Percentiles rank a stretch among this genome's conserved stretches.
These are phyloP conservation scores for Podargus strigoides DNA, from an alignment of 2,797 vertebrate species.

Conservation along the genomic window DNA sequence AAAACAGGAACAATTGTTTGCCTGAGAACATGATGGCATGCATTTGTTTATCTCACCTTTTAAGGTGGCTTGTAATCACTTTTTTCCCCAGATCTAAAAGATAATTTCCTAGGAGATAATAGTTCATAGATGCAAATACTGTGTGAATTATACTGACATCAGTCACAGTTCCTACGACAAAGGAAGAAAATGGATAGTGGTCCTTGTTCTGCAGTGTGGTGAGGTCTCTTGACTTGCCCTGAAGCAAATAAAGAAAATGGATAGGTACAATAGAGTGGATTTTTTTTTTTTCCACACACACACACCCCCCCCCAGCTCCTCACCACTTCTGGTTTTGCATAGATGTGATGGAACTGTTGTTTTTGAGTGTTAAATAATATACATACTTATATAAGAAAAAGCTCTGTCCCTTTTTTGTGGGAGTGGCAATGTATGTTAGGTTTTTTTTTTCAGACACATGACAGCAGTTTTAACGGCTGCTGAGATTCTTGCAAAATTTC, in stretches of 20 bases:
- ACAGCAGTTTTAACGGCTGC: background rate
- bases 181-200: background rate
- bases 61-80: background rate
- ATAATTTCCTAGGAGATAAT: background rate
- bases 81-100: background rate
- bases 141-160: background rate
- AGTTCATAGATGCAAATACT: slow-evolving; percentile 7
- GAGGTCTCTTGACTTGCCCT: slow-evolving; percentile 8
- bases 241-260: slow-evolving; percentile 1
- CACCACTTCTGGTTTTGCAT: background rate
- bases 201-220: background rate
- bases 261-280: background rate
- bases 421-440: background rate
- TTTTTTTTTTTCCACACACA: too few species aligned
- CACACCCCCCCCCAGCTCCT: background rate
- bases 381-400: slow-evolving; percentile 55
- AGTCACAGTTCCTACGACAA: background rate
- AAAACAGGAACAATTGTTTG: background rate
- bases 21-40: background rate
- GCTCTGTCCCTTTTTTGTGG: slow-evolving; percentile 18
- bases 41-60: slow-evolving; percentile 16
- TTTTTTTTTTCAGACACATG: background rate
- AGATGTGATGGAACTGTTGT: slow-evolving; percentile 32
- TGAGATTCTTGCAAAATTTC: background rate
- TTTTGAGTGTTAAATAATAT: slow-evolving; percentile 59